phyloP scores from a whole-genome alignment of 2,113 vertebrate genomes.

The Stegastes partitus region DNA sequence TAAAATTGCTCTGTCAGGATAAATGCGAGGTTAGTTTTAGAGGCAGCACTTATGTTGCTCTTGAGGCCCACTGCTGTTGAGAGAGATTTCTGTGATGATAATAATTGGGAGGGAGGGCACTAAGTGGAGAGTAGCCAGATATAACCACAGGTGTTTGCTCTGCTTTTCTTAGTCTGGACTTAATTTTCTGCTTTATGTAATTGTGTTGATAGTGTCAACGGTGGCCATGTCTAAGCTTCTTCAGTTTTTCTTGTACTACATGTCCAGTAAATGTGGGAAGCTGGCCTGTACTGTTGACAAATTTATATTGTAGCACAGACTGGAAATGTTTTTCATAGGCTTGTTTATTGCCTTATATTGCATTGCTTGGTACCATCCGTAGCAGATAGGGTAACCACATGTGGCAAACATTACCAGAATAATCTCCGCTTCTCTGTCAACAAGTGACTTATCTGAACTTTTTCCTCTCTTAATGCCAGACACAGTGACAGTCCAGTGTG shows the following conservation, averaged over 20 bases:
- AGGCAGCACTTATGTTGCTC: not conserved
- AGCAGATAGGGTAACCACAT: not conserved
- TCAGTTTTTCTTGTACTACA: not conserved
- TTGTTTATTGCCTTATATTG: not conserved
- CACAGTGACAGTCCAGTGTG: not conserved
- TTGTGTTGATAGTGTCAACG: not conserved
- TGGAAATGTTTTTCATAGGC: no score
- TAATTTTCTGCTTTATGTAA: no score
- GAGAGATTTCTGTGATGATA: not conserved
- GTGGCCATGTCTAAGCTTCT: not conserved
- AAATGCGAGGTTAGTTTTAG: slow-evolving; percentile 19
- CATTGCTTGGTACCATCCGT: not conserved
- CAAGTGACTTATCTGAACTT: slow-evolving; percentile 6
- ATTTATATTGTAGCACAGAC: no score
- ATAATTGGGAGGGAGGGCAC: not conserved
- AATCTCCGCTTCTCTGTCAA: slow-evolving; percentile 14
- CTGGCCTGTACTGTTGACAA: not conserved
- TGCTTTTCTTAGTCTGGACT: not conserved
- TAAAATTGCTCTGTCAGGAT: slow-evolving; percentile 25
- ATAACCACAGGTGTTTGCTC: not conserved
- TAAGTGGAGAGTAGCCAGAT: not conserved
- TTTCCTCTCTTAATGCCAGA: not conserved
- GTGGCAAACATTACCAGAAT: slow-evolving; percentile 4
- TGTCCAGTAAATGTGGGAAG: not conserved
- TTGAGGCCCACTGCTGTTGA: not conserved